Conservation (phyloP, 2,888 invertebrate species). For the Morpho helenor region DNA sequence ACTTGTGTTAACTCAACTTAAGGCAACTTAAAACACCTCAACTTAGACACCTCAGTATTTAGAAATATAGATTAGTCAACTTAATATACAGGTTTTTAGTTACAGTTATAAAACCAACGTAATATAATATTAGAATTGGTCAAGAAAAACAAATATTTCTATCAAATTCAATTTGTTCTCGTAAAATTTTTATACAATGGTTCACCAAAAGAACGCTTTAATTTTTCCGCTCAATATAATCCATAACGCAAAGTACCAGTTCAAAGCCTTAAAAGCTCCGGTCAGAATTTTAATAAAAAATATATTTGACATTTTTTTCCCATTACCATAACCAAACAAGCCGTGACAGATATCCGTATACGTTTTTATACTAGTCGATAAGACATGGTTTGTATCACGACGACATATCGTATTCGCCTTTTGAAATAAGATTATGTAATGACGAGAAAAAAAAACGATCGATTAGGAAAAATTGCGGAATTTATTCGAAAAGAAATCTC, state of each 20-base stretch:
- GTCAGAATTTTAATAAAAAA: slow-evolving; percentile 41
- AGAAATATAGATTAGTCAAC: too few species aligned
- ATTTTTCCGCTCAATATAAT: slow-evolving; percentile 34
- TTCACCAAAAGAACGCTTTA: slow-evolving; percentile 12
- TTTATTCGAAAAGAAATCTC: too few species aligned
- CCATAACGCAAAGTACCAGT: slow-evolving; percentile 34
- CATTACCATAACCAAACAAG: slow-evolving; percentile 63
- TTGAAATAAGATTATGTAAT: background rate
- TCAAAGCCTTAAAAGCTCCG: slow-evolving; percentile 45
- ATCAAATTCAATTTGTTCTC: too few species aligned
- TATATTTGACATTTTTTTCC: slow-evolving; percentile 33
- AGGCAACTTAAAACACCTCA: too few species aligned
- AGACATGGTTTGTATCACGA: background rate
- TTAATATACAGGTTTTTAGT: too few species aligned
- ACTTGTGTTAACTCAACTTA: too few species aligned
- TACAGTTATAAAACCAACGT: too few species aligned
- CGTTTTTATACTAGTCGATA: slow-evolving; percentile 4
- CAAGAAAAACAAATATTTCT: too few species aligned
- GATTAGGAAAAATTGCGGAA: too few species aligned
- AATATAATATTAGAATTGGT: too few species aligned
- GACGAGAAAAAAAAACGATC: too few species aligned
- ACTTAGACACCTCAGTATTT: too few species aligned
- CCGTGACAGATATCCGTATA: slow-evolving; percentile 50
- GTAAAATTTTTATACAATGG: background rate
- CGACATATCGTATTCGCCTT: background rate